Evolutionary conservation across 2,113 vertebrate genomes (phyloP).

Genomic region (Campylorhamphus procurvoides): DNA sequence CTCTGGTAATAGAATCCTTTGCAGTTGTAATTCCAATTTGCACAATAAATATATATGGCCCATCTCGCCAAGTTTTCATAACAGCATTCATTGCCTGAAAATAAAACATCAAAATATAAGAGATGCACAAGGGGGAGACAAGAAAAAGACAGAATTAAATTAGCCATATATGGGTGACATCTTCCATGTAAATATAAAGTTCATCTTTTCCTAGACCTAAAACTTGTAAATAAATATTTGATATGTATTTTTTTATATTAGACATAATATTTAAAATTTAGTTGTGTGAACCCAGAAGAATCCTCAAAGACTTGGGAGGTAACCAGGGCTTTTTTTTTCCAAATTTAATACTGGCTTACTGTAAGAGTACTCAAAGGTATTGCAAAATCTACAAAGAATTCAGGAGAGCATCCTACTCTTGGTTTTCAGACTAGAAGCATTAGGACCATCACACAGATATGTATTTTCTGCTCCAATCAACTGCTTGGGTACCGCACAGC

Average conservation of each 20-base stretch:
- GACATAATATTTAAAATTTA: background rate
- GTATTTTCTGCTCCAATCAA: background rate
- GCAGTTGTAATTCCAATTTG: conserved; percentile 68
- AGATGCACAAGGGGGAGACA: background rate
- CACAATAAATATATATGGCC: conserved; percentile 92
- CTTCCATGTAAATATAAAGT: background rate
- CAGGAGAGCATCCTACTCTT: background rate
- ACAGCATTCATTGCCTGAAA: conserved; percentile 81
- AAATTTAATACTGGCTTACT: background rate
- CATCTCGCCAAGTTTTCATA: conserved; percentile 90
- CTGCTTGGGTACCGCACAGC: background rate
- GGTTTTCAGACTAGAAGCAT: background rate
- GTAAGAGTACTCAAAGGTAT: background rate
- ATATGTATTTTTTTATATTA: background rate
- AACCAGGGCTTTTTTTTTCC: background rate
- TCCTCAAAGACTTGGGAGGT: background rate
- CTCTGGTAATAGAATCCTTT: conserved; percentile 44
- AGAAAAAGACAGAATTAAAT: background rate
- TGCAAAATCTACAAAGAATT: background rate
- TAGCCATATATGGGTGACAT: background rate
- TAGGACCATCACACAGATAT: background rate
- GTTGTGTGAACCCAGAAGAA: background rate
- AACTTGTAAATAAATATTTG: background rate
- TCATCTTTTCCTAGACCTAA: background rate
- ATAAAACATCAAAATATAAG: background rate